These are phyloP conservation scores for Conchocele bisecta DNA, from an alignment of 2,888 invertebrate species.

Conservation along the genomic window DNA sequence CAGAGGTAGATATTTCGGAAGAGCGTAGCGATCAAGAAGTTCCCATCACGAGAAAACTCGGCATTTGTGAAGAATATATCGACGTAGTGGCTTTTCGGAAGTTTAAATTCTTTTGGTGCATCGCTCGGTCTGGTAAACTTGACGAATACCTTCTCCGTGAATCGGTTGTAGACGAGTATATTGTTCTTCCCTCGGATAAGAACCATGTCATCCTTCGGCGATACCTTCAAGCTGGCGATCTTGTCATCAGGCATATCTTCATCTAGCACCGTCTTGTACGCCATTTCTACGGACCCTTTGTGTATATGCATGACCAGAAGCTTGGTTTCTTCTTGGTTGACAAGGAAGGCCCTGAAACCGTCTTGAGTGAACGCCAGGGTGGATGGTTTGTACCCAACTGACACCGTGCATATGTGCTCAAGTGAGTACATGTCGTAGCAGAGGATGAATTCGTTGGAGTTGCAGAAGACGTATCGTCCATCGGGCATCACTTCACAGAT, in stretches of 20 bases:
- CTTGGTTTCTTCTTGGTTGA: slow-evolving; percentile 71
- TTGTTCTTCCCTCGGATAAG: slow-evolving; percentile 67
- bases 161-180: slow-evolving; percentile 76
- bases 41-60: slow-evolving; percentile 77
- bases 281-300: slow-evolving; percentile 74
- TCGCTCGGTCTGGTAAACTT: slow-evolving; percentile 74
- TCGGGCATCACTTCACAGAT: slow-evolving; percentile 78
- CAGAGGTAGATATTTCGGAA: slow-evolving; percentile 81
- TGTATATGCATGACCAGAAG: slow-evolving; percentile 75
- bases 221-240: slow-evolving; percentile 63
- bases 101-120: slow-evolving; percentile 78
- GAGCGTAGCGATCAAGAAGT: slow-evolving; percentile 77
- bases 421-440: slow-evolving; percentile 75
- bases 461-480: slow-evolving; percentile 76
- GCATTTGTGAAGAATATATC: slow-evolving; percentile 76
- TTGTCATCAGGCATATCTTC: slow-evolving; percentile 66
- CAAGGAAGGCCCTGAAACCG: slow-evolving; percentile 72
- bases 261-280: slow-evolving; percentile 73
- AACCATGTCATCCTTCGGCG: slow-evolving; percentile 69
- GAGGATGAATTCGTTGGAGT: slow-evolving; percentile 73
- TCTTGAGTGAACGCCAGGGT: slow-evolving; percentile 73
- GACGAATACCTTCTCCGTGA: slow-evolving; percentile 70
- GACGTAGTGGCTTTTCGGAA: slow-evolving; percentile 74
- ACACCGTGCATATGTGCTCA: slow-evolving; percentile 70
- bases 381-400: slow-evolving; percentile 70